A percentile compares a stretch with the other conserved stretches of the same genome.
These are phyloP conservation scores for Progne subis DNA, from an alignment of 2,113 vertebrate species.

Conservation along the genomic window DNA sequence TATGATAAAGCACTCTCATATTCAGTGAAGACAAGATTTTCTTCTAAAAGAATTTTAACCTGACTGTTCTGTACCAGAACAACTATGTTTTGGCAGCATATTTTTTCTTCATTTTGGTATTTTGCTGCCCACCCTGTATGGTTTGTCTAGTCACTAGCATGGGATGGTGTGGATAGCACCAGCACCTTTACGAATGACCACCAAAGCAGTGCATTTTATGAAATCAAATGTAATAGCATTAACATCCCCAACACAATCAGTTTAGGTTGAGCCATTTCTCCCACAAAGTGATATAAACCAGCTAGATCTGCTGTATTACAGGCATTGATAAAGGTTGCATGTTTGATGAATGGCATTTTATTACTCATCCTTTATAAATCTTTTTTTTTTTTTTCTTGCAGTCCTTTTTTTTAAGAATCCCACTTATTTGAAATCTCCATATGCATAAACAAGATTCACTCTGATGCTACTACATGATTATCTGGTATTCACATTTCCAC, in stretches of 20 bases:
- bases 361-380: slow-evolving; percentile 6
- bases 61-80: not conserved
- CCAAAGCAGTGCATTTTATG: not conserved
- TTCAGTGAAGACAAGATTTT: not conserved
- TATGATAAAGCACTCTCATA: not conserved
- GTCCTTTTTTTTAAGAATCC: not conserved
- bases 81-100: not conserved
- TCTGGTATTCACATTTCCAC: not conserved
- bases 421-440: not conserved
- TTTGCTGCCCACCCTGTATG: not conserved
- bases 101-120: not conserved
- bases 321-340: not conserved
- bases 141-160: not conserved
- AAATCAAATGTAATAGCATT: not conserved
- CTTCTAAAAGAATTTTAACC: not conserved
- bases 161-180: not conserved
- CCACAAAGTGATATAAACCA: slow-evolving; percentile 3
- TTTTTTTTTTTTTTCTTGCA: not conserved
- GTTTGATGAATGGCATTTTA: slow-evolving; percentile 8
- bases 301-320: not conserved
- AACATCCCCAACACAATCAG: not conserved
- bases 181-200: not conserved
- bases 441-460: not conserved
- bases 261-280: slow-evolving; percentile 10
- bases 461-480: not conserved